Base-by-base conservation (phyloP, 1,140 invertebrate genomes). In the Eumeta japonica region DNA sequence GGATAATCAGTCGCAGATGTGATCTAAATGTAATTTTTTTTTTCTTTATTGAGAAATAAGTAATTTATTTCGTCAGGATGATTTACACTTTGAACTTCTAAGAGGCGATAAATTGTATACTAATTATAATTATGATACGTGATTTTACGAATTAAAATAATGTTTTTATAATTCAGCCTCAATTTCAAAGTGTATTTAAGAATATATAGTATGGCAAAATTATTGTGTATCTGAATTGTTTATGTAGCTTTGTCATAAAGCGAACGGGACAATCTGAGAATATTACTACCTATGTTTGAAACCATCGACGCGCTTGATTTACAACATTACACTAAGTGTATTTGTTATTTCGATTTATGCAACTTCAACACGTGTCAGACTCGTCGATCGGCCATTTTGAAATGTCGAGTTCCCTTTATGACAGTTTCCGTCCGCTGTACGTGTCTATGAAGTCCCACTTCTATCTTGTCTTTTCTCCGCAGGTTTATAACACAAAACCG, bases 401-500 rank as follows among this genome's bases (percentile, higher is more conserved):
- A n/a, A n/a, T n/a, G n/a, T n/a, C n/a, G n/a, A n/a, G n/a, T n/a
- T n/a, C n/a, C n/a, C n/a, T n/a, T n/a, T n/a, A n/a, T n/a, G n/a
- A n/a, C n/a, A n/a, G n/a, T n/a, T n/a, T n/a, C n/a, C n/a, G n/a
- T n/a, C n/a, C n/a, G n/a, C n/a, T n/a, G n/a, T n/a, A n/a, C n/a
- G n/a, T n/a, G n/a, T n/a, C n/a, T n/a, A n/a, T n/a, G n/a, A n/a
- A n/a, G 54, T 52, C 59, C 50, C 55, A 67, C 57, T 60, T 65
- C 59, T 73, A 62, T 62, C 62, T 65, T 76, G 56, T 58, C 40
- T 66, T 73, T 77, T 76, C 61, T 75, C 62, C 66, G 62, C 75
- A 77, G 75, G 75, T 77, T 66, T 77, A 76, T 77, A 76, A 75
- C 67, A 72, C 73, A 71, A 75, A 77, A 75, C 57, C 71, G 72